Evolutionary conservation across 2,888 invertebrate species (phyloP).

Genomic region (Ariolimax columbianus): DNA sequence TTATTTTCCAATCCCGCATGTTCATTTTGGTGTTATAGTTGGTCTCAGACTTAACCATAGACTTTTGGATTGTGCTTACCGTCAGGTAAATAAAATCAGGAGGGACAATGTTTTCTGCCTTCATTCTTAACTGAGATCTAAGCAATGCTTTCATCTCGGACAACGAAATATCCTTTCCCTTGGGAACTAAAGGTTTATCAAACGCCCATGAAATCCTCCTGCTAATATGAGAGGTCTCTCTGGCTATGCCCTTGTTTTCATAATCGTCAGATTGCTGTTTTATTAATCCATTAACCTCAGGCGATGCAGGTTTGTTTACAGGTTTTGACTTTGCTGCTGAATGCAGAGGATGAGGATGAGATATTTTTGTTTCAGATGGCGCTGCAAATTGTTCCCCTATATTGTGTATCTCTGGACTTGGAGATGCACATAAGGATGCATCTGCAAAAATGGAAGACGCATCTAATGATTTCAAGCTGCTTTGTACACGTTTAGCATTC

Average conservation of each 20-base stretch:
- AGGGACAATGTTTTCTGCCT: conserved; percentile 69
- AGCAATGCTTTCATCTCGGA: conserved; percentile 76
- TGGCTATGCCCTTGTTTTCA: conserved; percentile 61
- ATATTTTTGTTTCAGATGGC: neutral
- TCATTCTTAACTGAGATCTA: conserved; percentile 75
- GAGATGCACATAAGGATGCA: conserved; percentile 3
- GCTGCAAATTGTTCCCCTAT: conserved; percentile 15
- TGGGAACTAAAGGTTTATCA: conserved; percentile 70
- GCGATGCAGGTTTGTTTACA: conserved; percentile 59
- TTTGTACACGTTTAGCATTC: conserved; percentile 71
- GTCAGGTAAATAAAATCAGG: conserved; percentile 78
- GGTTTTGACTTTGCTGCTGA: conserved; percentile 47
- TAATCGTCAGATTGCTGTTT: conserved; percentile 61
- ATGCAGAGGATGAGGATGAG: conserved; percentile 55
- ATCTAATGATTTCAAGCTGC: conserved; percentile 40
- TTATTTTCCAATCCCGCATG: conserved; percentile 52
- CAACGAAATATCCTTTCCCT: conserved; percentile 68
- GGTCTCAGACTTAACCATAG: conserved; percentile 67
- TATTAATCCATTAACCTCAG: conserved; percentile 64
- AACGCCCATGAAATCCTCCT: conserved; percentile 77
- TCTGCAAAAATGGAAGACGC: conserved; percentile 14
- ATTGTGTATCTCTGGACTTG: conserved; percentile 20
- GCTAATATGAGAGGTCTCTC: conserved; percentile 60
- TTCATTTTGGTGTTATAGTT: conserved; percentile 68
- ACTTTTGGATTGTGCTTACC: conserved; percentile 74